These are phyloP conservation scores for Agrypnus murinus DNA, from an alignment of 2,888 invertebrate genomes.

Conservation along the genomic window DNA sequence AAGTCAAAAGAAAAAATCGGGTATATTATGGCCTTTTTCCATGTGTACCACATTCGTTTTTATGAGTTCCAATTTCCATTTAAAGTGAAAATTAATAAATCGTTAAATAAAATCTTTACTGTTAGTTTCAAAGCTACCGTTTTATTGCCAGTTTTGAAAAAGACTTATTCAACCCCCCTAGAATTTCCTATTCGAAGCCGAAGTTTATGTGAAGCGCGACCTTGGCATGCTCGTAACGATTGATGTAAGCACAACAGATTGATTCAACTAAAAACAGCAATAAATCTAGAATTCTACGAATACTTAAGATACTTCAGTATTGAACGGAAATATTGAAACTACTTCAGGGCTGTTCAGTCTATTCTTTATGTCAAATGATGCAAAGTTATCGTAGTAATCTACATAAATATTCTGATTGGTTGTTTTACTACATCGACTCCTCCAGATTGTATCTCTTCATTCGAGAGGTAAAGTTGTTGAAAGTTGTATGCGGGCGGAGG, in stretches of 20 bases:
- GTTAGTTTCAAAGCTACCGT: slow-evolving; percentile 28
- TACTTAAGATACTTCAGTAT: slow-evolving; percentile 52
- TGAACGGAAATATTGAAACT: slow-evolving; percentile 55
- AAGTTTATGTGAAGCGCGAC: slow-evolving; percentile 32
- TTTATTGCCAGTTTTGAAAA: slow-evolving; percentile 33
- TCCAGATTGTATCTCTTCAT: slow-evolving; percentile 62
- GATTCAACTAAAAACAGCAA: slow-evolving; percentile 58
- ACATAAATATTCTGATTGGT: slow-evolving; percentile 65
- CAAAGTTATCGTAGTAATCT: slow-evolving; percentile 65
- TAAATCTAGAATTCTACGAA: slow-evolving; percentile 57
- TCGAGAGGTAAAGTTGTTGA: slow-evolving; percentile 60
- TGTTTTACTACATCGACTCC: slow-evolving; percentile 61
- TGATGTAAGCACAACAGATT: slow-evolving; percentile 51
- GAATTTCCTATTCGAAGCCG: slow-evolving; percentile 24
- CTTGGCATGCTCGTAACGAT: slow-evolving; percentile 40
- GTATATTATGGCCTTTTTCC: too few species aligned
- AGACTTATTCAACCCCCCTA: slow-evolving; percentile 35
- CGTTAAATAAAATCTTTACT: slow-evolving; percentile 35
- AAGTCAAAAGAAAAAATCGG: too few species aligned
- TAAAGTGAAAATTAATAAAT: slow-evolving; percentile 33
- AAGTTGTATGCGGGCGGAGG: slow-evolving; percentile 56
- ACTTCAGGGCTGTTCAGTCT: slow-evolving; percentile 55
- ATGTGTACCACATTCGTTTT: too few species aligned
- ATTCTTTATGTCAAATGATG: slow-evolving; percentile 59
- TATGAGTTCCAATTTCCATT: slow-evolving; percentile 25